Conservation (phyloP, 2,113 vertebrate species). For the Lepidothrix coronata region DNA sequence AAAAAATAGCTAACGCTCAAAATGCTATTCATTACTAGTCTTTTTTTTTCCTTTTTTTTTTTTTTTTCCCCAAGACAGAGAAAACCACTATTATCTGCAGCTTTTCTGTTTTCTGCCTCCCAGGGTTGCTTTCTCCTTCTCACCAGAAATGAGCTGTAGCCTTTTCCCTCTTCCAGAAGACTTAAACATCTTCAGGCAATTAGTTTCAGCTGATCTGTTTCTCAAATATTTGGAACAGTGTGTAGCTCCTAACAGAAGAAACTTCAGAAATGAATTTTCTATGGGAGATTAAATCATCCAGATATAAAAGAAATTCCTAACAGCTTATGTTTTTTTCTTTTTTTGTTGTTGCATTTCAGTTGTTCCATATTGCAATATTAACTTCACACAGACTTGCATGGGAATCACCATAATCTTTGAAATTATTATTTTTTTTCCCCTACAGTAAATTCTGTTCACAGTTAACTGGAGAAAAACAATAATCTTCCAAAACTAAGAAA, state of each 20-base stretch:
- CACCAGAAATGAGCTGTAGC: background rate
- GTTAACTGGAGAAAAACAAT: background rate
- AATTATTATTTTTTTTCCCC: background rate
- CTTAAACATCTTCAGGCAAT: background rate
- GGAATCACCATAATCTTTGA: background rate
- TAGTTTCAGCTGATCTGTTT: background rate
- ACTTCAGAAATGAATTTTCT: background rate
- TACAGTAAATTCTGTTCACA: background rate
- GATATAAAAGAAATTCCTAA: background rate
- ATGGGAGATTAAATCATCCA: background rate
- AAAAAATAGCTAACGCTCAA: background rate
- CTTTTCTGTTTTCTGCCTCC: background rate
- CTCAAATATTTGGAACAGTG: background rate
- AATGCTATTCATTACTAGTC: background rate
- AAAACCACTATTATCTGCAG: background rate
- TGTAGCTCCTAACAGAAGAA: background rate
- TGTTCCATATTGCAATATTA: background rate
- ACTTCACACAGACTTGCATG: background rate
- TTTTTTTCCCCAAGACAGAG: background rate
- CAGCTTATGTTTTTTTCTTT: background rate
- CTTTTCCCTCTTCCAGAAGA: background rate
- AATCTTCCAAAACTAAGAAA: background rate
- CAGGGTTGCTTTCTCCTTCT: background rate
- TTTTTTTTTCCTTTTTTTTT: background rate
- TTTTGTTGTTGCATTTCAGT: background rate